A percentile compares a stretch with the other conserved stretches of the same genome.
Evolutionary conservation across 1,140 invertebrate species (phyloP).

Genomic region (Caenorhabditis latens): DNA sequence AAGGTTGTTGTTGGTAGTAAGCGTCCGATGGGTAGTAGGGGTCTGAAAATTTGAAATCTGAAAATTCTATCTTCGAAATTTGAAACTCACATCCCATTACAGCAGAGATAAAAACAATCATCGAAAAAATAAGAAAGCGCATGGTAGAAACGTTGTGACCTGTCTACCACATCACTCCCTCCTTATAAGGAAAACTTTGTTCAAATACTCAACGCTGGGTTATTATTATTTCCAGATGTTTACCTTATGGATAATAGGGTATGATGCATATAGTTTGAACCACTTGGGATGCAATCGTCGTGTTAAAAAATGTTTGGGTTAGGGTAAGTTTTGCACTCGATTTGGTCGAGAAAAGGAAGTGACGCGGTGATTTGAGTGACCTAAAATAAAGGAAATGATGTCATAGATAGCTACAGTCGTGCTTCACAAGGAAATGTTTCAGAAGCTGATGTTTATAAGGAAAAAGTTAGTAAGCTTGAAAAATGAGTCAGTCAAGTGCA

Average conservation of each 20-base stretch:
- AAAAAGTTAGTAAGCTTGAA: too few species aligned
- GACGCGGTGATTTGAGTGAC: not conserved
- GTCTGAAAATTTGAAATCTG: not conserved
- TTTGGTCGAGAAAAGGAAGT: not conserved
- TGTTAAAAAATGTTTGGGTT: not conserved
- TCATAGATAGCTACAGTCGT: not conserved
- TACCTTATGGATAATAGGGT: constrained; percentile 19
- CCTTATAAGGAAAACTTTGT: not conserved
- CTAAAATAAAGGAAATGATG: not conserved
- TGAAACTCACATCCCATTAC: not conserved
- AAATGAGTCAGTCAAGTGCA: too few species aligned
- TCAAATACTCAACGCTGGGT: constrained; percentile 6
- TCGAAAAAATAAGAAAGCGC: not conserved
- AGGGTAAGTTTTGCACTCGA: not conserved
- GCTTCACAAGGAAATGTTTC: too few species aligned
- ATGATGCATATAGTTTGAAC: constrained; percentile 47
- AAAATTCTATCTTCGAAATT: too few species aligned
- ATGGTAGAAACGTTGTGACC: not conserved
- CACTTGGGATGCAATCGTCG: not conserved
- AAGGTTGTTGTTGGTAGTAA: not conserved
- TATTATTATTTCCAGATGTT: constrained; percentile 15
- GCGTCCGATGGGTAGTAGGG: not conserved
- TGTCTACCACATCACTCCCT: not conserved
- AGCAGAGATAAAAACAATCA: not conserved
- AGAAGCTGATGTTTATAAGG: too few species aligned